Evolutionary conservation across 2,888 invertebrate species (phyloP).

Genomic region (Xanthostigma xanthostigma): DNA sequence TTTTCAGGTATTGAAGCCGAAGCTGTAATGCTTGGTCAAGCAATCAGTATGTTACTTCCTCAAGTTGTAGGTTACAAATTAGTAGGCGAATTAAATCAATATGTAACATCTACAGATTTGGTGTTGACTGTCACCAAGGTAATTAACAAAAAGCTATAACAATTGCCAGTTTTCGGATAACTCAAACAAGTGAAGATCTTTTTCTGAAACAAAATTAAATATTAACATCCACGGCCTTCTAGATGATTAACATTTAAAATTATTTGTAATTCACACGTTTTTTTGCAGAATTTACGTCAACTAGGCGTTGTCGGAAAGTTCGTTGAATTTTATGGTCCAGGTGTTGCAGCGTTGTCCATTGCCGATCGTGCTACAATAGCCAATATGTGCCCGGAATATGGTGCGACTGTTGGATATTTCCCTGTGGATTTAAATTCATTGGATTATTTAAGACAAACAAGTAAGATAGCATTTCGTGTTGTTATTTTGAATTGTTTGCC

Average conservation of each 20-base stretch:
- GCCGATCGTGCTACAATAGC: constrained; percentile 96
- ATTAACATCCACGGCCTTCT: too few species aligned
- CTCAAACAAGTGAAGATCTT: too few species aligned
- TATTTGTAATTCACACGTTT: constrained; percentile 2
- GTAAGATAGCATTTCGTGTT: constrained; percentile 28
- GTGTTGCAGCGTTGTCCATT: constrained; percentile 77
- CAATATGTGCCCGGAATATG: constrained; percentile 98
- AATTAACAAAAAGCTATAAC: constrained; percentile 11
- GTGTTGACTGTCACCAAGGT: constrained; percentile 96
- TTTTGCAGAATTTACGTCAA: constrained; percentile 64
- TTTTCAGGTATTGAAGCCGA: constrained; percentile 84
- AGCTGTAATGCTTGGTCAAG: constrained; percentile 96
- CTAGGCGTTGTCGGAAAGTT: constrained; percentile 96
- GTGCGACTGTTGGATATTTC: constrained; percentile 92
- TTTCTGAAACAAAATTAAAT: too few species aligned
- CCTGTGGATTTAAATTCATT: constrained; percentile 75
- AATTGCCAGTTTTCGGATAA: too few species aligned
- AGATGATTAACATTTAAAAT: background rate
- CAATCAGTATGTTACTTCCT: constrained; percentile 92
- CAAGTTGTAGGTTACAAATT: constrained; percentile 91
- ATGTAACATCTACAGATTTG: constrained; percentile 90
- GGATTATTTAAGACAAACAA: constrained; percentile 72
- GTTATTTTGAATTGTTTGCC: background rate
- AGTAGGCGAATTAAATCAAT: constrained; percentile 60
- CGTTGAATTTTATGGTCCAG: constrained; percentile 96